A percentile compares a stretch with the other conserved stretches of the same genome.
Evolutionary conservation across 2,888 invertebrate species (phyloP).

Genomic region (Sipha maydis): DNA sequence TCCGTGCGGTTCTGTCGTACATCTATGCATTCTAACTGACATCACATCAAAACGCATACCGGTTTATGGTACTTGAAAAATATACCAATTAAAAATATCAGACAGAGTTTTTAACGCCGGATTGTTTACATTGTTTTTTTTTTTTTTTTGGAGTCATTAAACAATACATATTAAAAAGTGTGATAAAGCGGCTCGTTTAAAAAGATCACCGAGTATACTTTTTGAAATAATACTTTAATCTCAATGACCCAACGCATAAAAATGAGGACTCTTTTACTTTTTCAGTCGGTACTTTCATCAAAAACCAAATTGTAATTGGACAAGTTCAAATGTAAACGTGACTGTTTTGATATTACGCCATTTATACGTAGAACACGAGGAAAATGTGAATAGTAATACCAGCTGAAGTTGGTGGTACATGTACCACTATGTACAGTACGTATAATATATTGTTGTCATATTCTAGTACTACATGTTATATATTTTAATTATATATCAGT

Average conservation of each 20-base stretch:
- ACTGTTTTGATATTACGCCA: neutral
- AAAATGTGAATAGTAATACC: neutral
- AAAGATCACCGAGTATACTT: neutral
- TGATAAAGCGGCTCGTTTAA: slow-evolving; percentile 6
- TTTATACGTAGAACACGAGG: neutral
- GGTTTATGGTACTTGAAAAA: neutral
- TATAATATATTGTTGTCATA: too few species aligned
- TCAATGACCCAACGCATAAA: neutral
- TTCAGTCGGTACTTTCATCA: neutral
- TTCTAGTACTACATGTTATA: too few species aligned
- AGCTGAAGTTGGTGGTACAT: too few species aligned
- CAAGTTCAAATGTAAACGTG: neutral
- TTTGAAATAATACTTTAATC: neutral
- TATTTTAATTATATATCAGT: too few species aligned
- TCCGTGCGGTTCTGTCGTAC: too few species aligned
- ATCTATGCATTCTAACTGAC: too few species aligned
- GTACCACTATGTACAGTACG: too few species aligned
- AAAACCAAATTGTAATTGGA: slow-evolving; percentile 1
- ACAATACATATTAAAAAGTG: slow-evolving; percentile 13
- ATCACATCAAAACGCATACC: too few species aligned
- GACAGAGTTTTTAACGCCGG: neutral
- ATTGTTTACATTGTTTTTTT: neutral
- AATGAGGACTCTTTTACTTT: neutral
- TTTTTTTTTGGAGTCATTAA: neutral
- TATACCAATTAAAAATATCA: slow-evolving; percentile 15